Percentiles rank a stretch among this genome's conserved stretches.
These are phyloP conservation scores for Hedya salicella DNA, from an alignment of 2,888 invertebrate genomes.

Conservation along the genomic window DNA sequence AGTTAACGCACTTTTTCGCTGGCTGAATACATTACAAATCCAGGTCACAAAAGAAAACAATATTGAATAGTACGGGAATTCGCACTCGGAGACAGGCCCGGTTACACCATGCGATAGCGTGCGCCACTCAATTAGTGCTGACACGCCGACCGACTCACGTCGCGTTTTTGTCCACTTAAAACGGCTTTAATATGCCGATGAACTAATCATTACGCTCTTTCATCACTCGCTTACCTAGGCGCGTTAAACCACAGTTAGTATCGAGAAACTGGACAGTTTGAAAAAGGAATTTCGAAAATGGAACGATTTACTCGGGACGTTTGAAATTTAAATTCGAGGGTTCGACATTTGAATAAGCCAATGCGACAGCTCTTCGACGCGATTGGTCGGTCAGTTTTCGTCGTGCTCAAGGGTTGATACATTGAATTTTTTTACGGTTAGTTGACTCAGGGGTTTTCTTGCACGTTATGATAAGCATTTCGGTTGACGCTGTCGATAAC, in stretches of 20 bases:
- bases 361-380: conserved; percentile 56
- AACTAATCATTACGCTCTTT: conserved; percentile 70
- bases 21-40: conserved; percentile 35
- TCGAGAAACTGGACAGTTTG: conserved; percentile 16
- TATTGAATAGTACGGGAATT: conserved; percentile 62
- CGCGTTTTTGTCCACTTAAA: conserved; percentile 76
- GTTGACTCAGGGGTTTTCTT: conserved; percentile 37
- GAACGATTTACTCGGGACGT: conserved; percentile 52
- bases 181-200: conserved; percentile 73
- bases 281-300: conserved; percentile 51
- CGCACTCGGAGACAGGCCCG: conserved; percentile 63
- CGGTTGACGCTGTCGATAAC: not conserved
- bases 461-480: not conserved
- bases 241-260: conserved; percentile 32
- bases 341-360: conserved; percentile 71
- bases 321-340: conserved; percentile 62
- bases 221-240: conserved; percentile 54
- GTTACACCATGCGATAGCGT: conserved; percentile 74
- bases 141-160: conserved; percentile 71
- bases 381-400: conserved; percentile 60
- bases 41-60: conserved; percentile 55
- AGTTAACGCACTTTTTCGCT: conserved; percentile 24
- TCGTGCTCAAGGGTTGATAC: conserved; percentile 40
- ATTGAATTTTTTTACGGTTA: conserved; percentile 38
- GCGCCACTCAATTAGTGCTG: conserved; percentile 78